phyloP scores from a whole-genome alignment of 1,140 invertebrate genomes.

The Anthonomus grandis region DNA sequence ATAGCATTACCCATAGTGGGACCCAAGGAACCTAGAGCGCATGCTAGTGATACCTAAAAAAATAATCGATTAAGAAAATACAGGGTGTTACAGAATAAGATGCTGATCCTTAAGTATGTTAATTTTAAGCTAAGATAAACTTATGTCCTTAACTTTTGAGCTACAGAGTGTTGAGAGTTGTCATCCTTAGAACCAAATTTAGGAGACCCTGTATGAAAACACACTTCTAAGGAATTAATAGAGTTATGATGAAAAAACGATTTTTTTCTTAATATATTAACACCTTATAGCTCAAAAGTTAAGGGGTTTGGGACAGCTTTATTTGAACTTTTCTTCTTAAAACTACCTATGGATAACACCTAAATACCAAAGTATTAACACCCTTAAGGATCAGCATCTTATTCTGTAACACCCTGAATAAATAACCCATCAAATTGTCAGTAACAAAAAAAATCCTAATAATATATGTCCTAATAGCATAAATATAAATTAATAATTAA shows the following conservation, averaged over 20 bases:
- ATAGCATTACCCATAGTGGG: conserved; percentile 61
- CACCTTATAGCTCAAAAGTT: too few species aligned
- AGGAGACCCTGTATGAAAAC: not conserved
- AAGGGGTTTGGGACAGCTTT: too few species aligned
- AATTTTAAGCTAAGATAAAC: not conserved
- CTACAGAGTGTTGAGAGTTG: not conserved
- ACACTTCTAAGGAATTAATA: not conserved
- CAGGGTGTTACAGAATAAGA: not conserved
- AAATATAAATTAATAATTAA: too few species aligned
- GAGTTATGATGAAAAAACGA: not conserved
- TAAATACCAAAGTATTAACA: too few species aligned
- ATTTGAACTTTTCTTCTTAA: too few species aligned
- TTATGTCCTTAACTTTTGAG: not conserved
- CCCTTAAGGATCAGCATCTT: too few species aligned
- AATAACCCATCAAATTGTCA: too few species aligned
- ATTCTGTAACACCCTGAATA: too few species aligned
- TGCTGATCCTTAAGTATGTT: not conserved
- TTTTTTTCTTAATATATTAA: too few species aligned
- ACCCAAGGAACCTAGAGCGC: conserved; percentile 73
- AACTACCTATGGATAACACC: too few species aligned
- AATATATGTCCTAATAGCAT: too few species aligned
- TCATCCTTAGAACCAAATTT: not conserved
- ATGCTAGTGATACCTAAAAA: conserved; percentile 67
- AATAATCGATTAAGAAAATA: not conserved
- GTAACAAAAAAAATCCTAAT: too few species aligned